Evolutionary conservation across 2,113 vertebrate species (phyloP).

Genomic region (Rhinolophus sinicus): DNA sequence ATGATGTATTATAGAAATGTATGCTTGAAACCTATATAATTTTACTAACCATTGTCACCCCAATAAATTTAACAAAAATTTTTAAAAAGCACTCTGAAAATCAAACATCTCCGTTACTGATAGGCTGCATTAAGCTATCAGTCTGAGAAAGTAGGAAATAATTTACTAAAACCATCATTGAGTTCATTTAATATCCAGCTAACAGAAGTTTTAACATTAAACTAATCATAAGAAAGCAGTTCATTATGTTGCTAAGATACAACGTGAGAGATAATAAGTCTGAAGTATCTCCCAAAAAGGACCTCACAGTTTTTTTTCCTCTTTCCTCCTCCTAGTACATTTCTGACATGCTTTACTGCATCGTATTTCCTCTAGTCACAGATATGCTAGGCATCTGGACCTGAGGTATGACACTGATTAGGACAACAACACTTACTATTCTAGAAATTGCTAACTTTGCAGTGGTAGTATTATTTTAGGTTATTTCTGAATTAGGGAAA

Average conservation of each 20-base stretch:
- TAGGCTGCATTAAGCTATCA: constrained; percentile 1
- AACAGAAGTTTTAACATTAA: not conserved
- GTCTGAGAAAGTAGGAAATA: not conserved
- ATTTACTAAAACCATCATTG: not conserved
- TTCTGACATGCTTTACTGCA: not conserved
- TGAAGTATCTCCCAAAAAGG: not conserved
- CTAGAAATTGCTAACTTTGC: not conserved
- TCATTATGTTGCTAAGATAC: not conserved
- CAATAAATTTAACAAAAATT: no score
- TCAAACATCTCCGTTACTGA: not conserved
- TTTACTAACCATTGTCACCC: no score
- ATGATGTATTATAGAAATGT: no score
- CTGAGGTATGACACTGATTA: not conserved
- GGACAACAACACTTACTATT: not conserved
- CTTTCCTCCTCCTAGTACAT: not conserved
- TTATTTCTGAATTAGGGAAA: not conserved
- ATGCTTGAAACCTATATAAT: no score
- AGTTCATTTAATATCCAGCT: not conserved
- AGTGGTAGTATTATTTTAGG: not conserved
- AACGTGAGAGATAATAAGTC: not conserved
- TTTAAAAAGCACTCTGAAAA: not conserved
- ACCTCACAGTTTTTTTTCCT: not conserved
- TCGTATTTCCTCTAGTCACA: not conserved
- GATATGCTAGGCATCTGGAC: not conserved
- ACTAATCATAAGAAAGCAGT: not conserved